phyloP scores from a whole-genome alignment of 2,888 invertebrate species.

The Morpho achilles region DNA sequence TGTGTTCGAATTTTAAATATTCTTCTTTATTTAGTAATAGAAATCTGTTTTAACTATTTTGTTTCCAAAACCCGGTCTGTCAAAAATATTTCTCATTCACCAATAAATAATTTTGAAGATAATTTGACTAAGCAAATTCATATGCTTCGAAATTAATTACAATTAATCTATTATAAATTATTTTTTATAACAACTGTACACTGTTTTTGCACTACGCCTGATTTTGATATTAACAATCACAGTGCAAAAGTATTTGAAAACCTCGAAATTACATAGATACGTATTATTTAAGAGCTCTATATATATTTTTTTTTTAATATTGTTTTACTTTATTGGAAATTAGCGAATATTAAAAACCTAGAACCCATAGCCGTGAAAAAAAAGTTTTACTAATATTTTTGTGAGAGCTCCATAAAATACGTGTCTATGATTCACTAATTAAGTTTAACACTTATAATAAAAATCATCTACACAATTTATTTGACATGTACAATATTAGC shows the following conservation, averaged over 20 bases:
- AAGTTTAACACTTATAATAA: conserved; percentile 20
- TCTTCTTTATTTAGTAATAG: conserved; percentile 12
- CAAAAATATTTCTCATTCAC: conserved; percentile 1
- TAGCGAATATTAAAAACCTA: neutral
- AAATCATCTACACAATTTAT: conserved; percentile 25
- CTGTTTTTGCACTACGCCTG: conserved; percentile 12
- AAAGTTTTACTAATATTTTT: neutral
- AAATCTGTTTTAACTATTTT: conserved; percentile 17
- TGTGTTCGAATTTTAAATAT: conserved; percentile 9
- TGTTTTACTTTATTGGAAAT: too few species aligned
- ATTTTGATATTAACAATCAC: conserved; percentile 19
- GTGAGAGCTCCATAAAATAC: conserved; percentile 14
- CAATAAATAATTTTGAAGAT: conserved; percentile 15
- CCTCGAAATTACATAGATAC: conserved; percentile 12
- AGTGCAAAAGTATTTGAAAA: conserved; percentile 19
- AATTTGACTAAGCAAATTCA: conserved; percentile 22
- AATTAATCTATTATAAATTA: conserved; percentile 33
- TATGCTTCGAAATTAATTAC: conserved; percentile 13
- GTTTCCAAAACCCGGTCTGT: conserved; percentile 4
- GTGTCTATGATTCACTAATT: conserved; percentile 19
- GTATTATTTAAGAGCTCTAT: conserved; percentile 3
- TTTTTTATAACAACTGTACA: conserved; percentile 35
- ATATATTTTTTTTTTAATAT: neutral
- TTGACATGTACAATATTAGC: conserved; percentile 67
- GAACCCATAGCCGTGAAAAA: conserved; percentile 1